Base-by-base conservation (phyloP, 2,888 invertebrate genomes). In the Lacanobia wlatinum region DNA sequence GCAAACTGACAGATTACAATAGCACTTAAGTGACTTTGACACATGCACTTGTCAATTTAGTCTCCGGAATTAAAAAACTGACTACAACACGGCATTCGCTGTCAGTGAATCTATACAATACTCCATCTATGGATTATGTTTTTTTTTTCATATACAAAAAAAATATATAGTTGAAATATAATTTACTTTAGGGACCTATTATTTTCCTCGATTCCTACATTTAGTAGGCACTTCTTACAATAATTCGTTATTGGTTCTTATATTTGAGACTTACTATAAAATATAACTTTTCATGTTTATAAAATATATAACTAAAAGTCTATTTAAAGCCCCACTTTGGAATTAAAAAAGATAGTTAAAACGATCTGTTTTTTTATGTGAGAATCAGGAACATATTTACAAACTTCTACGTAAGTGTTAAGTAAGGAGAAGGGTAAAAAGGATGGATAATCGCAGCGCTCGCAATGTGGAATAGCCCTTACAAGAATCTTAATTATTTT, bases 401-500 rank as follows among this genome's bases (percentile, higher is more conserved):
- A 70, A 65, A 43, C 65, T 38, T 3, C 14, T 56, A 21, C 21
- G 53, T 53, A 7, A 5, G 10, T 9, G 18, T 60, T 63, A 58
- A 48, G 10, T 68, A 14, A 70, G 55, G 76, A 76, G 73, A 70
- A 76, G 66, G 61, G 59, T 67, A 61, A 77, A 73, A 79, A 72
- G 76, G 69, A 73, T 69, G 43, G 5, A 77, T 76, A 83, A 87
- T 78, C 87, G 90, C 90, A 86, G 88, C 91, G 88, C 89, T 85
- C 72, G 72, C 80, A 72, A 89, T 90, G 90, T 90, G 89, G 79
- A 84, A 82, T 70, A 74, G 78, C 84, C 88, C 84, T 89, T 77
- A 86, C 81, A 83, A 86, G 77, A 87, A 89, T 87, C 89, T 90
- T 90, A 91, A 83, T 82, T 80, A 76, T 60, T 88, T 28, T 89